A percentile compares a stretch with the other conserved stretches of the same genome.
These are phyloP conservation scores for Drosophila bifasciata DNA, from an alignment of 1,140 invertebrate genomes.

Conservation along the genomic window DNA sequence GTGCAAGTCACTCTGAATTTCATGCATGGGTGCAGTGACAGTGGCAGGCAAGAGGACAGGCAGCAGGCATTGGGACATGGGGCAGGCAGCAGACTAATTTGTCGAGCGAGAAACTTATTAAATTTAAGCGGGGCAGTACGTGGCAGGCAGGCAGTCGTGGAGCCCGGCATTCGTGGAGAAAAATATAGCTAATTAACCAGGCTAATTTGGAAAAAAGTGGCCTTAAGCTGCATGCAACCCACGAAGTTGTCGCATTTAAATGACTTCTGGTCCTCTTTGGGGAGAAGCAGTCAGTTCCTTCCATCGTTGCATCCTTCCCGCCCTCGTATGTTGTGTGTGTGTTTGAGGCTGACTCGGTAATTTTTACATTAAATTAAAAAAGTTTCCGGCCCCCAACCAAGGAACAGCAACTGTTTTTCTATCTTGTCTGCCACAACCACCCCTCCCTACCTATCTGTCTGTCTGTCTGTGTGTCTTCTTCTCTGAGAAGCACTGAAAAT, in stretches of 20 bases:
- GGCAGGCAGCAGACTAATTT: slow-evolving; percentile 33
- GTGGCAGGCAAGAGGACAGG: too few relatives aligned
- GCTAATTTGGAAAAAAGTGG: slow-evolving; percentile 65
- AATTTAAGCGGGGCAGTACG: slow-evolving; percentile 17
- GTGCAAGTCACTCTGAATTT: slow-evolving; percentile 33
- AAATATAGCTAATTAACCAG: slow-evolving; percentile 68
- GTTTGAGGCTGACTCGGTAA: slow-evolving; percentile 31
- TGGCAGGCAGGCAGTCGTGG: slow-evolving; percentile 14
- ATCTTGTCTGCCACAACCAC: background rate
- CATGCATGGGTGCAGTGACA: slow-evolving; percentile 63
- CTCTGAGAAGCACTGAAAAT: slow-evolving; percentile 43
- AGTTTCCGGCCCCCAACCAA: slow-evolving; percentile 39
- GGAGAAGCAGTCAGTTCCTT: too few relatives aligned
- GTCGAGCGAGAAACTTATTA: slow-evolving; percentile 34
- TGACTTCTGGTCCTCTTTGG: slow-evolving; percentile 13
- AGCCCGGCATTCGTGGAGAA: slow-evolving; percentile 2
- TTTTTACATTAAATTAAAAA: slow-evolving; percentile 79
- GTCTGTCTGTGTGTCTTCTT: background rate
- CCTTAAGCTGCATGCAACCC: slow-evolving; percentile 52
- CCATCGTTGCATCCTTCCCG: background rate
- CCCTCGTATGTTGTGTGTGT: slow-evolving; percentile 1
- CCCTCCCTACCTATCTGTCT: too few relatives aligned
- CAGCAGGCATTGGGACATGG: slow-evolving; percentile 5
- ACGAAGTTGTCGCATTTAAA: slow-evolving; percentile 59
- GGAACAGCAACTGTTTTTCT: slow-evolving; percentile 38